Base-by-base conservation (phyloP, 1,140 invertebrate genomes). In the Euschistus heros region DNA sequence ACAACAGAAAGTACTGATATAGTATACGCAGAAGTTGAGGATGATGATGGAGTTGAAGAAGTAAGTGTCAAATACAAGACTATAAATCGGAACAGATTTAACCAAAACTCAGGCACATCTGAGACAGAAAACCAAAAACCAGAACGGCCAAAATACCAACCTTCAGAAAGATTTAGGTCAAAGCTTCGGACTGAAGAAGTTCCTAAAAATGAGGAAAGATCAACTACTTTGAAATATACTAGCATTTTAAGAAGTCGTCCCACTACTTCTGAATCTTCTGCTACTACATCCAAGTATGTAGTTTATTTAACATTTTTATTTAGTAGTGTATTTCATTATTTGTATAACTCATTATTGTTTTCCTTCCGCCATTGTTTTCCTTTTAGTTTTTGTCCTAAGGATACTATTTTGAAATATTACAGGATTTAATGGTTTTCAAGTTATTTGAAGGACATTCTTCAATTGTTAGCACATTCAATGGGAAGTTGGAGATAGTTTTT, bases 31-130 rank as follows among this genome's bases (percentile, higher is more conserved):
- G 74, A 75, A 15, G 70, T 74, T 4, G 70, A 72, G 14, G 73
- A 78, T 0, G 74, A 75, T 14, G 75, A 79, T 13, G 75, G 74
- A 57, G 62, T 72, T 24, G 50, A 67, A 15, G 70, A 72, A 66
- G 42, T 27, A 62, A 46, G 37, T 33, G 67, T 67, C 7, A 69
- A 68, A 26, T 71, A 71, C 27, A 64, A 62, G 8, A 67, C 61
- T 14, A 64, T 70, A 18, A 62, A 66, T 17, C 65, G 70, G 26
- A 71, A 63, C 26, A 63, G 70, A 33, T 62, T 44, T 6, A 54
- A 54, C 22, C 33, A 67, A 33, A 57, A 47, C 8, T 20, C 47
- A 5, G 52, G 44, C 15, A 18, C 27, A n/a, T 17, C 47, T 27
- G 52, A 55, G 33, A 30, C 17, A 4, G 60, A 54, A 44, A 65